Evolutionary conservation across 2,888 invertebrate genomes (phyloP).

Genomic region (Mechanitis mazaeus): DNA sequence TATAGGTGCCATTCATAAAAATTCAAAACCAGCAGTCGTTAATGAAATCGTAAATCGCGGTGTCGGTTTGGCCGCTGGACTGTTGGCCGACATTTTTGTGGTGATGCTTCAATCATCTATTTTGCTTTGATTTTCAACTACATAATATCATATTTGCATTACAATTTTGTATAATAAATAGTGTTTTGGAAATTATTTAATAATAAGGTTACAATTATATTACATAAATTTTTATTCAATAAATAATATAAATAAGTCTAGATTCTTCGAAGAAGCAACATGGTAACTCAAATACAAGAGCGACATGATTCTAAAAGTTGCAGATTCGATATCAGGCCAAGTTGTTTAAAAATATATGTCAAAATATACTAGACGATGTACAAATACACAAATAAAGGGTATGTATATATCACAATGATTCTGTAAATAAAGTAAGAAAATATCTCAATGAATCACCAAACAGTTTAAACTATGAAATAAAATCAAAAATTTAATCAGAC

Average conservation of each 20-base stretch:
- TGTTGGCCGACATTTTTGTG: conserved; percentile 65
- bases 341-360: too few species aligned
- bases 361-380: too few species aligned
- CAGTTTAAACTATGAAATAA: conserved; percentile 25
- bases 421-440: too few species aligned
- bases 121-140: conserved; percentile 15
- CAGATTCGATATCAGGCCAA: too few species aligned
- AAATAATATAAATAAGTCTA: not conserved
- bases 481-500: conserved; percentile 44
- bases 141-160: conserved; percentile 11
- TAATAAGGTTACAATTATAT: too few species aligned
- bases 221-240: too few species aligned
- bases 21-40: conserved; percentile 32
- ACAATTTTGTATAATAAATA: not conserved
- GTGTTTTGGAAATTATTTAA: too few species aligned
- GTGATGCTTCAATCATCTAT: conserved; percentile 54
- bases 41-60: conserved; percentile 65
- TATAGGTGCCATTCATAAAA: conserved; percentile 3
- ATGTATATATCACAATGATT: too few species aligned
- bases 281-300: too few species aligned
- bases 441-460: not conserved
- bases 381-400: too few species aligned
- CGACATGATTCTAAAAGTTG: too few species aligned
- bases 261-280: not conserved
- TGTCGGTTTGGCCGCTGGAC: conserved; percentile 60